Evolutionary conservation across 2,797 vertebrate genomes (phyloP).

Genomic region (Vireo griseus): DNA sequence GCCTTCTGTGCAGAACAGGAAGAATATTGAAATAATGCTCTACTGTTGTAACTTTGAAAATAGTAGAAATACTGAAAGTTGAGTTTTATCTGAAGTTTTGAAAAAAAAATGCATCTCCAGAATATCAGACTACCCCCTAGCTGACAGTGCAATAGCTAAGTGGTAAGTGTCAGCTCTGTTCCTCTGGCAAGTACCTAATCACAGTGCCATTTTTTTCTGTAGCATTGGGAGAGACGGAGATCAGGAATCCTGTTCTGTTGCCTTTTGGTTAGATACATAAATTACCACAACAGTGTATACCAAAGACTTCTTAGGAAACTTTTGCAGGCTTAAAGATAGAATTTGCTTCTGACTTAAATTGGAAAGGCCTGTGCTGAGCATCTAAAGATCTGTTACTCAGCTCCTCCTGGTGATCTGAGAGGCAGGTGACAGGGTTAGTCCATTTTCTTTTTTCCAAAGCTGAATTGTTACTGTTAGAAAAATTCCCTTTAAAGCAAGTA

Average conservation of each 20-base stretch:
- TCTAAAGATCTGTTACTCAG: neutral
- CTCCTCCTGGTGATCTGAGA: neutral
- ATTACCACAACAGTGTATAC: neutral
- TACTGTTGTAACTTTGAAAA: neutral
- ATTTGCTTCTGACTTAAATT: neutral
- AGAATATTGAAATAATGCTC: neutral
- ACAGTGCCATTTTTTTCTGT: neutral
- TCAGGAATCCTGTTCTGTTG: neutral
- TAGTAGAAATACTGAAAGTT: neutral
- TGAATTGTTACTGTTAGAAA: neutral
- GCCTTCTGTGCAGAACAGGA: neutral
- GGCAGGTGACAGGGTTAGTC: neutral
- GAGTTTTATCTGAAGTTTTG: neutral
- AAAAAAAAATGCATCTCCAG: neutral
- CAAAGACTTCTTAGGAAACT: neutral
- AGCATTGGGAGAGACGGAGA: neutral
- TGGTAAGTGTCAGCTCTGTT: neutral
- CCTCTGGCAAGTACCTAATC: neutral
- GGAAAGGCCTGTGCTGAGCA: neutral
- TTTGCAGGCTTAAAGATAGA: neutral
- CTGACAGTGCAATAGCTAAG: neutral
- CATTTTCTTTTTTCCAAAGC: neutral
- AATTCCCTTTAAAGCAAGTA: neutral
- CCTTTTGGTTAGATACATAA: neutral
- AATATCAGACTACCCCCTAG: neutral